Evolutionary conservation across 2,888 invertebrate genomes (phyloP).

Genomic region (Eucera pruinosa): DNA sequence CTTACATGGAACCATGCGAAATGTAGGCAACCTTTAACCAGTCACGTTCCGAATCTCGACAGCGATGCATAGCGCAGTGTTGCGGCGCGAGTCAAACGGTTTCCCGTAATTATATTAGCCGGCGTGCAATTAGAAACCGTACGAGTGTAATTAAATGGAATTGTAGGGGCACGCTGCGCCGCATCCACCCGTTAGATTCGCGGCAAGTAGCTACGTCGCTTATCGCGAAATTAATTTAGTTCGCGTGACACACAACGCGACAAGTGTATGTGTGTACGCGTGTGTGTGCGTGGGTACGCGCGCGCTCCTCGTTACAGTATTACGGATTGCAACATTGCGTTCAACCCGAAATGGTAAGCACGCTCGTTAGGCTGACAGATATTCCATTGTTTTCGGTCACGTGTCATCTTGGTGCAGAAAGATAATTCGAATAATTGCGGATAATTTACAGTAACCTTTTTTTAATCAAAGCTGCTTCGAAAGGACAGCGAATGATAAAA

Average conservation of each 20-base stretch:
- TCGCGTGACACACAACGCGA: slow-evolving; percentile 58
- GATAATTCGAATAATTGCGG: background rate
- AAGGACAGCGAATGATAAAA: too few relatives aligned
- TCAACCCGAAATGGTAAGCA: slow-evolving; percentile 19
- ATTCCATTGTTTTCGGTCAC: slow-evolving; percentile 22
- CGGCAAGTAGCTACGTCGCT: slow-evolving; percentile 51
- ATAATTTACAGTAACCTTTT: background rate
- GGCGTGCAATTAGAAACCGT: slow-evolving; percentile 25
- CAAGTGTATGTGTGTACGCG: too few relatives aligned
- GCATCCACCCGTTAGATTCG: slow-evolving; percentile 31
- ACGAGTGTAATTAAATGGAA: slow-evolving; percentile 42
- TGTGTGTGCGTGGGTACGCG: too few relatives aligned
- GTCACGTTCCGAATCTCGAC: slow-evolving; percentile 8
- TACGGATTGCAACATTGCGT: slow-evolving; percentile 42
- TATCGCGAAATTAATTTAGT: slow-evolving; percentile 69
- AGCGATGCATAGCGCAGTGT: background rate
- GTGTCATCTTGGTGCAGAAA: background rate
- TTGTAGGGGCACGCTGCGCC: slow-evolving; percentile 10
- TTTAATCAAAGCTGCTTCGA: too few relatives aligned
- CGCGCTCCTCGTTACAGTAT: slow-evolving; percentile 27
- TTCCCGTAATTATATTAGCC: slow-evolving; percentile 3
- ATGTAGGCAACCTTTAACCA: background rate
- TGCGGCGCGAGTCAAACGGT: background rate
- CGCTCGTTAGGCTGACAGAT: slow-evolving; percentile 11
- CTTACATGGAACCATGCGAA: background rate